Evolutionary conservation across 2,797 vertebrate genomes (phyloP).

Genomic region (Pristis pectinata): DNA sequence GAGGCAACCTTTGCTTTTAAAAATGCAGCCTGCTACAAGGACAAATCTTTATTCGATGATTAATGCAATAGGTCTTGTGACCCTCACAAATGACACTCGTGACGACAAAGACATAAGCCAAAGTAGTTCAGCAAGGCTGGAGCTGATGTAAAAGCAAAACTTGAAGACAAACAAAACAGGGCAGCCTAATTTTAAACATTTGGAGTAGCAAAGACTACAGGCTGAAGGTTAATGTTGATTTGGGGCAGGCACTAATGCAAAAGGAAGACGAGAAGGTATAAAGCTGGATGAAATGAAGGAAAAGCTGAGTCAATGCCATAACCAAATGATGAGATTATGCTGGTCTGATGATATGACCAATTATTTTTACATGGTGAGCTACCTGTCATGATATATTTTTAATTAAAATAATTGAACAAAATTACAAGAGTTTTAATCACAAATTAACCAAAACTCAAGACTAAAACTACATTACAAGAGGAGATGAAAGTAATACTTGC

Average conservation of each 20-base stretch:
- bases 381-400: background rate
- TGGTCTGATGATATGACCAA: background rate
- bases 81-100: background rate
- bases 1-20: background rate
- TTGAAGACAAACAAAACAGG: background rate
- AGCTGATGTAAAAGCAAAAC: background rate
- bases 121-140: background rate
- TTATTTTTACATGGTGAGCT: background rate
- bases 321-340: background rate
- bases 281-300: background rate
- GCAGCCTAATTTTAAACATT: background rate
- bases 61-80: background rate
- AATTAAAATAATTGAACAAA: background rate
- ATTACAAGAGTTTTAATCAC: background rate
- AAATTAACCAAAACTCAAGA: background rate
- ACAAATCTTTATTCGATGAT: background rate
- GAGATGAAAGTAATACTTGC: background rate
- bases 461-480: background rate
- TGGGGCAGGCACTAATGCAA: background rate
- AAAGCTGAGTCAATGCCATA: background rate
- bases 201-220: background rate
- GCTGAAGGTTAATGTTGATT: background rate
- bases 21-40: background rate
- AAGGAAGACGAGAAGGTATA: background rate
- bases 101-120: background rate